Base-by-base conservation (phyloP, 2,888 invertebrate species). In the Phyto melanocephala region DNA sequence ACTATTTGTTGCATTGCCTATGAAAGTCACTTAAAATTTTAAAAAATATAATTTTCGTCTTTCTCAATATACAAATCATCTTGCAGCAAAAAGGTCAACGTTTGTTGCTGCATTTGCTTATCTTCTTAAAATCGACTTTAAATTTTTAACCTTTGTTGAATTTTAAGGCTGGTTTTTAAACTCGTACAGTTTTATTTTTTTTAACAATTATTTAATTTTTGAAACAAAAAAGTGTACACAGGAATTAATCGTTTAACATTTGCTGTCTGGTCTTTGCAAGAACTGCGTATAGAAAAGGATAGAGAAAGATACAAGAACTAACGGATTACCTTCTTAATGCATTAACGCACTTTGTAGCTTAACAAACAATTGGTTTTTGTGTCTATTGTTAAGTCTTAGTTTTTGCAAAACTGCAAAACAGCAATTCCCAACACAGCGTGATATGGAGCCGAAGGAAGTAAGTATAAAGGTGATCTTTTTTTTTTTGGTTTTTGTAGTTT, bases 251-350 rank as follows among this genome's bases (percentile, higher is more conserved):
- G 35, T 40, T 28, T 6, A 50, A 40, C 71, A 10, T 52, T 52
- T 67, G 72, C 79, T 80, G 76, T 75, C 80, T 80, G 81, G 68
- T 77, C 74, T 78, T 74, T 78, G 62, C n/a, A n/a, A 22, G 40
- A 28, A 58, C n/a, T 60, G 13, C 45, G 10, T 17, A 24, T 56
- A 11, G 1, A 45, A 1, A 20, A n/a, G 6, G 6, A 6, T 2
- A 40, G 13, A 42, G 13, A 40, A 3, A 67, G 10, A 52, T 37
- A 35, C 50, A 70, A 78, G 75, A 75, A 67, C 40, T 54, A 70
- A 81, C 52, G 75, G 70, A 70, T 82, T 75, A 70, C 40, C 75
- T 71, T 72, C 47, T 71, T 71, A 79, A 71, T 54, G 71, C 62
- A 78, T 79, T 82, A 52, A 47, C 47, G n/a, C 11, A 40, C 40